Evolutionary conservation across 1,140 invertebrate species (phyloP).

Genomic region (Zaprionus inermis): DNA sequence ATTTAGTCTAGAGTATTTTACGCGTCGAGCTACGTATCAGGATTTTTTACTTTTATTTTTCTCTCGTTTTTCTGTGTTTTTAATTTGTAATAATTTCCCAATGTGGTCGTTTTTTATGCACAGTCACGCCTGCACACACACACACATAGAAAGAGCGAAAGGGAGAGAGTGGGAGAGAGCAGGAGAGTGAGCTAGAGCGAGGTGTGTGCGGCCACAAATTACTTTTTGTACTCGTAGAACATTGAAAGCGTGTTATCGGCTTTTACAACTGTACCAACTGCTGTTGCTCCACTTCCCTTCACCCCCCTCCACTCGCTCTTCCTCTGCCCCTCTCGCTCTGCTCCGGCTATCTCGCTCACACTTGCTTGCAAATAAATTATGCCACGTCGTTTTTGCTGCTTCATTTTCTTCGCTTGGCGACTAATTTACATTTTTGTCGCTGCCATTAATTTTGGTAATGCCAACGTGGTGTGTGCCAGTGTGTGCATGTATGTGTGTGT

Average conservation of each 20-base stretch:
- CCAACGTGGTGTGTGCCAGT: conserved; percentile 32
- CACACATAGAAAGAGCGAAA: conserved; percentile 12
- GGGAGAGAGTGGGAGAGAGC: conserved; percentile 8
- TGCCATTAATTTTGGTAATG: conserved; percentile 74
- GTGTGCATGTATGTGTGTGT: conserved; percentile 4
- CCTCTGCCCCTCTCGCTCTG: neutral
- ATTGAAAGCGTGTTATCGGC: conserved; percentile 73
- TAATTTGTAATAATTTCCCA: conserved; percentile 78
- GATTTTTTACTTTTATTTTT: conserved; percentile 3
- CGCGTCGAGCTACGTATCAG: neutral
- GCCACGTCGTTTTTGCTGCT: conserved; percentile 37
- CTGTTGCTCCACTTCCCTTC: conserved; percentile 13
- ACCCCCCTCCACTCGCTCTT: neutral
- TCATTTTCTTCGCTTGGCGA: conserved; percentile 44
- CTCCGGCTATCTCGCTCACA: neutral
- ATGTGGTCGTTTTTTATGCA: conserved; percentile 51
- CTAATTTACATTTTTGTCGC: conserved; percentile 82
- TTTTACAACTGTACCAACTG: conserved; percentile 74
- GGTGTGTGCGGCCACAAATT: conserved; percentile 58
- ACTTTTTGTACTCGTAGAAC: conserved; percentile 66
- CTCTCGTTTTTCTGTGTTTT: conserved; percentile 21
- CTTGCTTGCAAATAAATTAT: conserved; percentile 64
- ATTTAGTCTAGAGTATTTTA: neutral
- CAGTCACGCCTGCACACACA: conserved; percentile 19
- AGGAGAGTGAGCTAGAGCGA: neutral